Conservation (phyloP, 2,113 vertebrate species). For the Petroica traversi region DNA sequence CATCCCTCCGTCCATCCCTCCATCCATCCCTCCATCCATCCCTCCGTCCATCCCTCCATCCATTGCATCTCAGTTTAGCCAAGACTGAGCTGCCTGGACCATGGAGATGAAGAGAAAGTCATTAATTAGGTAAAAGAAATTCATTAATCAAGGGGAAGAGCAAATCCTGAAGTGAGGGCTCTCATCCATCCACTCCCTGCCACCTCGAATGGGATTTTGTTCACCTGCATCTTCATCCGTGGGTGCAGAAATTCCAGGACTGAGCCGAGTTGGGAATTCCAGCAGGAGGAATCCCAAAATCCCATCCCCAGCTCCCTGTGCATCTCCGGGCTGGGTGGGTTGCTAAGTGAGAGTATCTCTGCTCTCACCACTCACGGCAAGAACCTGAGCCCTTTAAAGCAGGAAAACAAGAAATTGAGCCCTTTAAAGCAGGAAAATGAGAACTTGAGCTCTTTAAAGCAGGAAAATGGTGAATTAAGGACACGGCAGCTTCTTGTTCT, state of each 20-base stretch:
- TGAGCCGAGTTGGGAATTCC: not conserved
- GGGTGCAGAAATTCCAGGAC: not conserved
- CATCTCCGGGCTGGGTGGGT: not conserved
- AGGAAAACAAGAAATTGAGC: no score
- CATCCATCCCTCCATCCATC: not conserved
- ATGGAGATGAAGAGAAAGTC: not conserved
- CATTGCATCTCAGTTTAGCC: not conserved
- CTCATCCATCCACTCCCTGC: not conserved
- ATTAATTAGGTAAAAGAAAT: not conserved
- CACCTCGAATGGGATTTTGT: not conserved
- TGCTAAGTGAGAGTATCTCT: slow-evolving; percentile 20
- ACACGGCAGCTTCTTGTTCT: not conserved
- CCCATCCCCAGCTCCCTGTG: not conserved
- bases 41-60: not conserved
- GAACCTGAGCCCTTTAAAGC: not conserved
- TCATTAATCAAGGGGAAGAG: not conserved
- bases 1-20: not conserved
- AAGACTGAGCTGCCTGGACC: not conserved
- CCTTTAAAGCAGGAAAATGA: not conserved
- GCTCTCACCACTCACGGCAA: not conserved
- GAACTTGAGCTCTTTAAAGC: not conserved
- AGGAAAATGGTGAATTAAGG: not conserved
- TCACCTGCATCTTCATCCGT: not conserved
- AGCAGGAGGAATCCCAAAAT: not conserved
- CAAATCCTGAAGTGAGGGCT: not conserved